Evolutionary conservation across 2,888 invertebrate genomes (phyloP), one percentile per base, ranked within the genome.

Genomic region (Melanophora roralis): DNA sequence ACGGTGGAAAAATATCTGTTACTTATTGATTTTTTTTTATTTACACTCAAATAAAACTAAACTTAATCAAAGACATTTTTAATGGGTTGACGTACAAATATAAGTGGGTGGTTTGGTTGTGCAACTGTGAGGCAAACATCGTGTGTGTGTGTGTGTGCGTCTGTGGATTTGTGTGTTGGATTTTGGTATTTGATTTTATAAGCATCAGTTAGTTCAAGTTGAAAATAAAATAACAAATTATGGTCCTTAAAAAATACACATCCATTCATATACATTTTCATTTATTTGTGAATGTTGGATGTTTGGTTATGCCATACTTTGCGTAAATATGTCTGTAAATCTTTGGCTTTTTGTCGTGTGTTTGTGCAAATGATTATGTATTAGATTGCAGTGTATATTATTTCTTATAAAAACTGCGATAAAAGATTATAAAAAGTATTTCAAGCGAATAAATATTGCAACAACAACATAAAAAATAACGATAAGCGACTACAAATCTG

Each of bases 381-480:
- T 88, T 86, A 88, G 85, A 86, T 86, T 84, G 87, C 36, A 16
- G 45, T 45, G 8, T 19, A 68, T 59, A 74, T 76, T 47, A 76
- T 80, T 68, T 76, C 76, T 51, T 86, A 88, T 89, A 89, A 90
- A 88, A 89, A 90, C 88, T 88, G 89, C 88, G 89, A 90, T 90
- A 90, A 90, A 90, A 90, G 90, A 90, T 90, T 90, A 89, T 89
- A 87, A 88, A 76, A 85, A 87, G 86, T 86, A 86, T 85, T 84
- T 87, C 83, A 83, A 82, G 80, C 83, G 84, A 69, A 82, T 68
- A 74, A 76, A 64, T 76, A 69, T 69, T 64, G 64, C 64, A 57
- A 64, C 27, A 69, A 64, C 47, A 74, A 64, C 45, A 27, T 27
- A 27, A 73, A 49, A 45, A 69, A 57, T 69, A 69, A 59, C 59